Conservation (phyloP, 1,140 invertebrate species). For the Platyscapa corneri region DNA sequence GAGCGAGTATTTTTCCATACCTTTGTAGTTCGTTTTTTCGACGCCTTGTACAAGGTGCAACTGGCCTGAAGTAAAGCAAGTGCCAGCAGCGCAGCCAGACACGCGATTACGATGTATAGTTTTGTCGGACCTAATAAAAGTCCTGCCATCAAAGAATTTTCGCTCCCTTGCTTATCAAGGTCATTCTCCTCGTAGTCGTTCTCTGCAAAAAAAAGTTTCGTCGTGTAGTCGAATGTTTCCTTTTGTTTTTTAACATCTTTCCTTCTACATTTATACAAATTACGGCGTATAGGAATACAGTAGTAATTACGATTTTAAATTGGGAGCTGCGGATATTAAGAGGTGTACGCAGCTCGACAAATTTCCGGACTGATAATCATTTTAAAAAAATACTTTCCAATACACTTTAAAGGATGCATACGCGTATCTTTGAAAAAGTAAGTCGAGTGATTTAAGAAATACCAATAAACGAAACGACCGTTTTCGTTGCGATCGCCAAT, state of each 20-base stretch:
- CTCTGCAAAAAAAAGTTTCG: constrained; percentile 56
- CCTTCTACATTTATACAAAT: background rate
- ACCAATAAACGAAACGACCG: too few relatives aligned
- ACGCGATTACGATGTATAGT: constrained; percentile 88
- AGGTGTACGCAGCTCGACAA: background rate
- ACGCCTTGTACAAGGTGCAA: constrained; percentile 86
- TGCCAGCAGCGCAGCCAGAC: constrained; percentile 85
- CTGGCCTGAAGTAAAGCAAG: constrained; percentile 88
- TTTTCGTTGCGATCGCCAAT: too few relatives aligned
- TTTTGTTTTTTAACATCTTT: background rate
- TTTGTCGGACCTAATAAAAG: constrained; percentile 75
- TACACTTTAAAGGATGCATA: too few relatives aligned
- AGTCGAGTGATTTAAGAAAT: too few relatives aligned
- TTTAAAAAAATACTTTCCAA: too few relatives aligned
- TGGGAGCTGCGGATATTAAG: background rate
- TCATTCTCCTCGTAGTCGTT: constrained; percentile 62
- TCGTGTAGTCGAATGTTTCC: background rate
- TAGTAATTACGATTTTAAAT: background rate
- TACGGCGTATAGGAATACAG: too few relatives aligned
- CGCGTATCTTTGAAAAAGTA: too few relatives aligned
- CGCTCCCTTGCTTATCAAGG: constrained; percentile 61
- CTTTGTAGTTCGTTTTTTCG: constrained; percentile 78
- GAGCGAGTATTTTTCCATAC: constrained; percentile 62
- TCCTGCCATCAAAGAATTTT: constrained; percentile 59
- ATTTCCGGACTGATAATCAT: too few relatives aligned